phyloP scores from a whole-genome alignment of 2,888 invertebrate species.

The Falcaria lacertinaria region DNA sequence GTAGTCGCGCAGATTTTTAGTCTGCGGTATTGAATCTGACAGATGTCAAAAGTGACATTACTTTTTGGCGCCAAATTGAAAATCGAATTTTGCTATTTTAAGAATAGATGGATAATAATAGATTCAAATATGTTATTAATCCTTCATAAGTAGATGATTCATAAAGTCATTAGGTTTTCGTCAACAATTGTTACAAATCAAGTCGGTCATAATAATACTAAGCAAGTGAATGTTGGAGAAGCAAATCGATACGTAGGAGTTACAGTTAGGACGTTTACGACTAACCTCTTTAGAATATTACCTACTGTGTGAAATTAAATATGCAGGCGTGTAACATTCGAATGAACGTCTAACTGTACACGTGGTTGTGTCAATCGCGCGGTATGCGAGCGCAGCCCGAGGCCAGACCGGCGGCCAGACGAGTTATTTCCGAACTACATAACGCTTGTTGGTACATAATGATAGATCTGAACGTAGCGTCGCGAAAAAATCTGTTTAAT shows the following conservation, averaged over 20 bases:
- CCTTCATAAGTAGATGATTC: no score
- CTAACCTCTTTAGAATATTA: not conserved
- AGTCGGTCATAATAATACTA: not conserved
- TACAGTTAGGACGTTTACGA: not conserved
- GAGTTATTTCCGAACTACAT: constrained; percentile 30
- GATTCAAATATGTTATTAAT: no score
- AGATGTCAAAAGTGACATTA: no score
- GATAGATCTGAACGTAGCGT: not conserved
- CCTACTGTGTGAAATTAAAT: not conserved
- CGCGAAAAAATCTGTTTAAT: constrained; percentile 1
- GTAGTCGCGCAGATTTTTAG: no score
- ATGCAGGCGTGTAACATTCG: not conserved
- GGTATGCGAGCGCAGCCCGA: constrained; percentile 6
- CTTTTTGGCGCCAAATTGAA: no score
- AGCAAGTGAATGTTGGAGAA: not conserved
- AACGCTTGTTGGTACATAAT: constrained; percentile 1
- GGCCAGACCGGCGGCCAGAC: constrained; percentile 29
- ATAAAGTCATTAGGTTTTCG: no score
- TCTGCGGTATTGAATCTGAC: no score
- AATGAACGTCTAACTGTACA: not conserved
- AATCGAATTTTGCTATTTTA: no score
- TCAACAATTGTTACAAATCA: no score
- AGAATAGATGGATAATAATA: no score
- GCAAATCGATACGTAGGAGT: not conserved
- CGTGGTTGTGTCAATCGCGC: constrained; percentile 5